Evolutionary conservation across 2,113 vertebrate species (phyloP).

Genomic region (Aptenodytes patagonicus): DNA sequence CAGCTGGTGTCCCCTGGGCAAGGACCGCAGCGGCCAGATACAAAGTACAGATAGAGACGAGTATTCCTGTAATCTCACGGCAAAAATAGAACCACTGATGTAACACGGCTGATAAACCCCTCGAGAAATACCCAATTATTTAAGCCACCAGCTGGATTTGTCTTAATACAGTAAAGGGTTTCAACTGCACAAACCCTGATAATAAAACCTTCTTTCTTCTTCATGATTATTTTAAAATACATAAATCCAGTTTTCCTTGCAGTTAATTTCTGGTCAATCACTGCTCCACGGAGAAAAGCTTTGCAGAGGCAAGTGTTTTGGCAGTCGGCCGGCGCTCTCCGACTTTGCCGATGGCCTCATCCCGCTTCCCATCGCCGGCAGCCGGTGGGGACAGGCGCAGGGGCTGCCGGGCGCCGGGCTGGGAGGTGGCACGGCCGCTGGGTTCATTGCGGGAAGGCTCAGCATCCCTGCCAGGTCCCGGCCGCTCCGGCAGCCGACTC

Average conservation of each 20-base stretch:
- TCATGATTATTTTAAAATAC: too few species aligned
- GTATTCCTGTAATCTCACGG: not conserved
- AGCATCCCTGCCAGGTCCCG: not conserved
- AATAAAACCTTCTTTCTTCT: not conserved
- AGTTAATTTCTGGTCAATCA: not conserved
- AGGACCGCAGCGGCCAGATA: not conserved
- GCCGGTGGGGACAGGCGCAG: not conserved
- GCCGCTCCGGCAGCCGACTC: not conserved
- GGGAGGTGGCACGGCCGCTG: not conserved
- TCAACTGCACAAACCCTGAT: not conserved
- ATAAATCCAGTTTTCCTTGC: not conserved
- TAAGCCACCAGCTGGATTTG: not conserved
- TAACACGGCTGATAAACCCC: not conserved
- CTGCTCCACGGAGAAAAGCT: not conserved
- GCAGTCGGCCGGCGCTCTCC: accelerated
- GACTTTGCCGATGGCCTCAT: not conserved
- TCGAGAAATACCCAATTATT: not conserved
- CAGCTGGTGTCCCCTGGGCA: accelerated
- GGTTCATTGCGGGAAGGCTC: not conserved
- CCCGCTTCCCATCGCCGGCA: not conserved
- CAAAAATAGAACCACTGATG: not conserved
- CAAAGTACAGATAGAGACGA: accelerated
- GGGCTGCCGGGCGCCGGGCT: not conserved
- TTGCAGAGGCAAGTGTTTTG: not conserved
- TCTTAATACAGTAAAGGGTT: not conserved